Evolutionary conservation across 2,113 vertebrate species (phyloP).

Genomic region (Smithornis capensis): DNA sequence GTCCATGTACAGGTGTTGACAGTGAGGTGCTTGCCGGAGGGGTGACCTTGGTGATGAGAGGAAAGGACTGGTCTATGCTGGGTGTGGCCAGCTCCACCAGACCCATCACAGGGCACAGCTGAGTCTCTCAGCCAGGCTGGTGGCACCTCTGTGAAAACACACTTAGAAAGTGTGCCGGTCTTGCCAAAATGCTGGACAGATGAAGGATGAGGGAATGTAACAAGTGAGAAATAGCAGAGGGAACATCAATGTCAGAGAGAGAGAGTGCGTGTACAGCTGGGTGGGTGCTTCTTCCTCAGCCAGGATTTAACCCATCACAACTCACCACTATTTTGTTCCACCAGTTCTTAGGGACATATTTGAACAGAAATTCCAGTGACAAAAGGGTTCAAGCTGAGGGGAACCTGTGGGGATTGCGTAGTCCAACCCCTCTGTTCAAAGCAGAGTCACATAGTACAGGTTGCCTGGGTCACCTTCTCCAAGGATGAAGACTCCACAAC

Average conservation of each 20-base stretch:
- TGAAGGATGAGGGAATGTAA: not conserved
- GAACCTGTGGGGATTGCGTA: not conserved
- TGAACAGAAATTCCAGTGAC: not conserved
- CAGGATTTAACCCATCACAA: not conserved
- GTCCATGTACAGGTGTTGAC: not conserved
- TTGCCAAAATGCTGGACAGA: not conserved
- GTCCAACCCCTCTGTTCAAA: not conserved
- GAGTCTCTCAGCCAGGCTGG: not conserved
- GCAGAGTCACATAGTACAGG: not conserved
- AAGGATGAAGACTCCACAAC: no score
- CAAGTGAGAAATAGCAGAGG: not conserved
- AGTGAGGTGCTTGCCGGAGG: not conserved
- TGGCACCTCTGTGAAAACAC: not conserved
- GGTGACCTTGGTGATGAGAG: not conserved
- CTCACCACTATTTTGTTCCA: not conserved
- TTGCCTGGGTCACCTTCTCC: not conserved
- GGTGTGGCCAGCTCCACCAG: not conserved
- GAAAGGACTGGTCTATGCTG: rapidly evolving
- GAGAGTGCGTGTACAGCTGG: rapidly evolving
- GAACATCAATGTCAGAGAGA: not conserved
- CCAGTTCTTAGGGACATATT: not conserved
- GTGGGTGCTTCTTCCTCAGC: not conserved
- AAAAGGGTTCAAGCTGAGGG: not conserved
- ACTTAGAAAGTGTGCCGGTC: not conserved
- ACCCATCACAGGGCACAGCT: not conserved